These are phyloP conservation scores for Gari tellinella DNA, from an alignment of 2,888 invertebrate genomes.

Conservation along the genomic window DNA sequence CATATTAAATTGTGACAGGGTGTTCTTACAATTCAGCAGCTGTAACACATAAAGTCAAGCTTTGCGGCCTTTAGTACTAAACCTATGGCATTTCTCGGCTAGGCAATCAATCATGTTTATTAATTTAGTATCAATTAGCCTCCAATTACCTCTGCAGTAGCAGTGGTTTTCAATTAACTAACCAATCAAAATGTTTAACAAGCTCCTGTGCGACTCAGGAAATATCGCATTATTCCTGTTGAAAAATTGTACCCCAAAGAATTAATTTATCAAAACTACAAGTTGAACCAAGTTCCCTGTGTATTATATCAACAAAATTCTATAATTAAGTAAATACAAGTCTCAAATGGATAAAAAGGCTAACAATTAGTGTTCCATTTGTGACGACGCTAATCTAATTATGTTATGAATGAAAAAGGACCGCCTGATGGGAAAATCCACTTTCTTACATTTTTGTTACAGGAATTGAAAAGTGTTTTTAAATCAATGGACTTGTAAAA, in stretches of 20 bases:
- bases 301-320: slow-evolving; percentile 55
- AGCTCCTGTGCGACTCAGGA: slow-evolving; percentile 15
- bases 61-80: too few species aligned
- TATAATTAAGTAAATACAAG: slow-evolving; percentile 62
- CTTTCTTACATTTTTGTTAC: slow-evolving; percentile 51
- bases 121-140: slow-evolving; percentile 31
- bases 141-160: slow-evolving; percentile 26
- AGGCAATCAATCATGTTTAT: slow-evolving; percentile 13
- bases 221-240: slow-evolving; percentile 35
- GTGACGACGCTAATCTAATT: slow-evolving; percentile 56
- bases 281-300: slow-evolving; percentile 30
- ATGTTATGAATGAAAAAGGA: slow-evolving; percentile 43
- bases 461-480: slow-evolving; percentile 28
- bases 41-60: too few species aligned
- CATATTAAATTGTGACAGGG: too few species aligned
- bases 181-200: slow-evolving; percentile 14
- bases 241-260: slow-evolving; percentile 24
- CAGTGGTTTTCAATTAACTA: slow-evolving; percentile 39
- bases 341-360: slow-evolving; percentile 47
- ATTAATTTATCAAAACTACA: slow-evolving; percentile 41
- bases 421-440: slow-evolving; percentile 42
- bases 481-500: slow-evolving; percentile 45
- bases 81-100: not conserved
- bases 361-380: slow-evolving; percentile 46
- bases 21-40: too few species aligned